phyloP scores from a whole-genome alignment of 1,140 invertebrate genomes.

The Hirudo medicinalis region DNA sequence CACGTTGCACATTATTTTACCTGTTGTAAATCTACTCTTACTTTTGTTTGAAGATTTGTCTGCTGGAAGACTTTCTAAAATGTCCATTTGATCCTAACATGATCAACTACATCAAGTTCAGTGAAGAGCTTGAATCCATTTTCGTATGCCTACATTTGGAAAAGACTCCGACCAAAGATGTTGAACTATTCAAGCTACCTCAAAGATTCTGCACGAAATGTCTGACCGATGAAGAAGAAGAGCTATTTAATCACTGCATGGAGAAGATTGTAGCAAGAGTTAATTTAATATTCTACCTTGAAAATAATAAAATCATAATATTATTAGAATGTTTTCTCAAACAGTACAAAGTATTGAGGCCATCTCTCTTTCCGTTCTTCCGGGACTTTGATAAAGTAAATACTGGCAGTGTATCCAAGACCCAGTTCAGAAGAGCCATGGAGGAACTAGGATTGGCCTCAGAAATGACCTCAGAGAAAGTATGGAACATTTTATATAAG shows the following conservation, averaged over 20 bases:
- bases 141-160: background rate
- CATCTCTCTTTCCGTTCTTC: background rate
- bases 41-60: background rate
- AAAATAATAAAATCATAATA: too few relatives aligned
- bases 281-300: background rate
- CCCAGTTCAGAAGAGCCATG: conserved; percentile 37
- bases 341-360: conserved; percentile 2
- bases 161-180: conserved; percentile 5
- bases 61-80: background rate
- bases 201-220: background rate
- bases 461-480: background rate
- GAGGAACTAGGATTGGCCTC: conserved; percentile 31
- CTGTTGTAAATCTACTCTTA: background rate
- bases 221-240: conserved; percentile 3
- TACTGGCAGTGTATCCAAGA: conserved; percentile 35
- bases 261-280: background rate
- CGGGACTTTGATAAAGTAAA: conserved; percentile 34
- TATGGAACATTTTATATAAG: background rate
- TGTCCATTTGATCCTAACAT: conserved; percentile 5
- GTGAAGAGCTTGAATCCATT: background rate
- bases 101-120: background rate
- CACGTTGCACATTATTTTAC: background rate
- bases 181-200: background rate
- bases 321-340: background rate
- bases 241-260: background rate